Evolutionary conservation across 2,888 invertebrate species (phyloP), one percentile per base, ranked within the genome.

Genomic region (Herminia tarsipennalis): DNA sequence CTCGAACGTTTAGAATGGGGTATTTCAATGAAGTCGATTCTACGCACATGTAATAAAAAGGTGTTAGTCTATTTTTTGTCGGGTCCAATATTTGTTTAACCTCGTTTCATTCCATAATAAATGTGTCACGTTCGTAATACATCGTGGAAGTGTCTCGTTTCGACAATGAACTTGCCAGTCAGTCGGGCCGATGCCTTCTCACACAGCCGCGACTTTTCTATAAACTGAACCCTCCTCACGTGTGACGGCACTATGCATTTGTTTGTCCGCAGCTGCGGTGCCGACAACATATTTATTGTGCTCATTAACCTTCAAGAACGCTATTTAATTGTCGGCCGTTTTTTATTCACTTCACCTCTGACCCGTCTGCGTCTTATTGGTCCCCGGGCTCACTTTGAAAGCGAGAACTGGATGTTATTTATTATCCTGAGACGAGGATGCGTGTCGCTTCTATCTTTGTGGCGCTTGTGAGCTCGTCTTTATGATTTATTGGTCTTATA

Each of bases 221-320:
- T 58, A 48, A 48, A 51, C 41, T 66, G 66, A 78, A 83, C 84
- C 86, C 83, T 83, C 76, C 82, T 88, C 88, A 88, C 83, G 82
- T 83, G 84, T 85, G 86, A 84, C 81, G 83, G 81, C 72, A 68
- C 77, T 73, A 80, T 84, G 83, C 87, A 84, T 88, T 88, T 88
- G 83, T 90, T 87, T 86, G 86, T 86, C 83, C 80, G 87, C 89
- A 90, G 89, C 89, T 89, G 89, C 83, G 83, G 83, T 85, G 88
- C 90, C 91, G 91, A 89, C 90, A 90, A 90, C 90, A 89, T 90
- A 90, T 90, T 90, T 90, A 91, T 90, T 88, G 87, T 89, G 82
- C 90, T 91, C 90, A 91, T 91, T 91, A 90, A 90, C 91, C 91
- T 91, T 91, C 87, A 86, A 89, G 90, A 90, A 88, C 90, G 88